Base-by-base conservation (phyloP, 1,140 invertebrate species). In the Leptinotarsa lineolata region DNA sequence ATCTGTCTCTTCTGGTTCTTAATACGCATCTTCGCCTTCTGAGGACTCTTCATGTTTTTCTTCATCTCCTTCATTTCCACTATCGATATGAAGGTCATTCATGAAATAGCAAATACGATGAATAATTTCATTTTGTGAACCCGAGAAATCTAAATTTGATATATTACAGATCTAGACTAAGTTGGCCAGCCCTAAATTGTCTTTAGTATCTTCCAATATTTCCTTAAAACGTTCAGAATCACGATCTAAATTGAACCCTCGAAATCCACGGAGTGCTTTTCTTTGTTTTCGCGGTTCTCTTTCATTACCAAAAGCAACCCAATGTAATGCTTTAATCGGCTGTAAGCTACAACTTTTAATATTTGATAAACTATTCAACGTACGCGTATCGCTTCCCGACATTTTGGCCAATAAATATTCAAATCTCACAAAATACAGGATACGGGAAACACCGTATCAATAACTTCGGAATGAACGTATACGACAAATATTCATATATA, bases 301-400 rank as follows among this genome's bases (percentile, higher is more conserved):
- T 30, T 63, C 61, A 21, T 63, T 63, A 30, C 61, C 61, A 63
- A 22, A 63, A 4, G 61, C 61, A 1, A 63, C 61, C 20, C 15
- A 15, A 63, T 63, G 61, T 20, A 63, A 63, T n/a, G 60, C 60
- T 12, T 63, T 63, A 63, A 63, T 24, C 13, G 20, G 4, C 20
- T 63, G 15, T 15, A 63, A 11, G 12, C 15, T 15, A 63, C 61
- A n/a, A 63, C 24, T 63, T 4, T 16, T 63, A 63, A 63, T 63
- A 63, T 63, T 63, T 63, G 30, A 30, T 30, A 30, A 30, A 30
- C 30, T 30, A 30, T 8, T 30, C 30, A 30, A 30, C 30, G 30
- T 30, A 30, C 30, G 30, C 30, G 30, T 30, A 11, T 30, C 8
- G 30, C 30, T 30, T 30, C 0, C 30, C 30, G 30, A 30, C 30